Evolutionary conservation across 2,797 vertebrate genomes (phyloP), one percentile per base, ranked within the genome.

Genomic region (Cynodonichthys magdalenae): DNA sequence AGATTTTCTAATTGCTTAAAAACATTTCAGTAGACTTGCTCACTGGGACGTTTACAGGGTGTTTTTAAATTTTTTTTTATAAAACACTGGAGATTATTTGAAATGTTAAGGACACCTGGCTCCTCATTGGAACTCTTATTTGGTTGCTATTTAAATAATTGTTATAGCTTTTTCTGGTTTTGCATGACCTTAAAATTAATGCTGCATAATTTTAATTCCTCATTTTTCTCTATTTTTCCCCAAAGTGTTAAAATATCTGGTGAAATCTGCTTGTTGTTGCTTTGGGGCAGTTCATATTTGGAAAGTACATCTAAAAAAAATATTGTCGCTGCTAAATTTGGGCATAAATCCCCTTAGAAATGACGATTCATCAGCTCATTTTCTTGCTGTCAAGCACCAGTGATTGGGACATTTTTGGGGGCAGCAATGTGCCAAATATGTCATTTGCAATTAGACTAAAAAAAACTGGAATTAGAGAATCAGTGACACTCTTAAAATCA

Each of bases 361-460:
- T 63, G 29, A 69, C 61, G 7, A 64, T 71, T 74, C 5, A 17
- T 77, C 45, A 39, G 45, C 48, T 69, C 53, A 58, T 71, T 80
- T 67, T 70, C 28, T 70, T 20, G 6, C 50, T 29, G 46, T 68
- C 66, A 66, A 64, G 65, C 68, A 59, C 74, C 74, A 19, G 18
- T 51, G 64, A 67, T 57, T 69, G 59, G 44, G 44, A 81, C 80
- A 90, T 59, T 81, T 86, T 86, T 70, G 63, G 70, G 77, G 66
- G 17, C 56, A 53, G 69, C 50, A 59, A 72, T 73, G 79, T 66
- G 64, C 80, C 54, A 41, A 83, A 89, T 85, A 71, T 88, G 83
- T 89, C 80, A 53, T 17, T 68, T 66, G 15, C 28, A 11, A 64
- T 86, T 85, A 66, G 80, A 81, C 75, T 18, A 15, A 36, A 18